These are phyloP conservation scores for Bovichtus variegatus DNA, from an alignment of 2,797 vertebrate species.

Conservation along the genomic window DNA sequence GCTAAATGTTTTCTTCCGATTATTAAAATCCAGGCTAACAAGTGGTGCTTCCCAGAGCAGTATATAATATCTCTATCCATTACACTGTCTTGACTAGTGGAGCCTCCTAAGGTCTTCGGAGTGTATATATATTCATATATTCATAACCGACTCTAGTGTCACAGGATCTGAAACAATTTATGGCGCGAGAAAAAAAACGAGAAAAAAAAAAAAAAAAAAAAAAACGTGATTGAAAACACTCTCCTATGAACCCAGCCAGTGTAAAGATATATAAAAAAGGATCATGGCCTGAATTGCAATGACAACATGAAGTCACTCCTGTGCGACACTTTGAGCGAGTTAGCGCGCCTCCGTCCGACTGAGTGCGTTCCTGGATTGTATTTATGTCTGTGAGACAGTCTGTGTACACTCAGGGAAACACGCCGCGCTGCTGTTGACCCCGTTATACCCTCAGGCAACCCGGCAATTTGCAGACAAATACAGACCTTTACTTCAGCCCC, in stretches of 20 bases:
- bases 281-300: conserved; percentile 73
- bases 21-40: conserved; percentile 55
- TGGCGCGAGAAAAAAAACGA: conserved; percentile 44
- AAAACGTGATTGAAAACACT: conserved; percentile 72
- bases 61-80: conserved; percentile 67
- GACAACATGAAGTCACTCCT: conserved; percentile 62
- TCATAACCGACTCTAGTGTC: conserved; percentile 75
- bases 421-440: conserved; percentile 55
- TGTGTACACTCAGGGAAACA: conserved; percentile 38
- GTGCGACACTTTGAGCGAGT: conserved; percentile 48
- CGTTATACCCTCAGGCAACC: conserved; percentile 67
- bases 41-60: conserved; percentile 57
- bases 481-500: conserved; percentile 51
- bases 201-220: conserved; percentile 24
- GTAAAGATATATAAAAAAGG: conserved; percentile 71
- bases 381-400: conserved; percentile 41
- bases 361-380: conserved; percentile 30
- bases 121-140: conserved; percentile 78
- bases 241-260: conserved; percentile 63
- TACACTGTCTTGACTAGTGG: conserved; percentile 63
- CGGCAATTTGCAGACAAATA: conserved; percentile 65
- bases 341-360: conserved; percentile 26
- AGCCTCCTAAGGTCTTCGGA: conserved; percentile 59
- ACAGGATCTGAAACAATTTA: conserved; percentile 77
- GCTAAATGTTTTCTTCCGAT: conserved; percentile 45